These are phyloP conservation scores for Rosalia funebris DNA, from an alignment of 2,888 invertebrate genomes.

Conservation along the genomic window DNA sequence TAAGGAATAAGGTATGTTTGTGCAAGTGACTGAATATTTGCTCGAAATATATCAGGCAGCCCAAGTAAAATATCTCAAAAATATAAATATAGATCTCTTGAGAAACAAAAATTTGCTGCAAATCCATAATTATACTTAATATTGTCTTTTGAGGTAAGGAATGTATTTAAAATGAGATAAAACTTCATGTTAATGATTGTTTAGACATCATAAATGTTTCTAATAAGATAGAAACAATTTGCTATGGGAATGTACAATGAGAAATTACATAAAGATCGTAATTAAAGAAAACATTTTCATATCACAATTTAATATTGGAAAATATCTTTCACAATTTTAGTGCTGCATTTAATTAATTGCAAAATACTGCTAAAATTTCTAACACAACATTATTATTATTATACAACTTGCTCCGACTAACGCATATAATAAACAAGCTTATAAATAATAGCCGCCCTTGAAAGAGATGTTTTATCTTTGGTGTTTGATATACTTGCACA, in stretches of 20 bases:
- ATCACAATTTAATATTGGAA: too few species aligned
- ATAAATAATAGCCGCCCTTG: not conserved
- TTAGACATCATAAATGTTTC: not conserved
- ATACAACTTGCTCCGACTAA: too few species aligned
- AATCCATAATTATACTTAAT: not conserved
- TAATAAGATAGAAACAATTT: too few species aligned
- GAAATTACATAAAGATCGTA: too few species aligned
- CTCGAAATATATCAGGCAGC: conserved; percentile 22
- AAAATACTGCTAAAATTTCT: too few species aligned
- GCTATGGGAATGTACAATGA: too few species aligned
- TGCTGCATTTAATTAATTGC: too few species aligned
- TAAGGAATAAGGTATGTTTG: conserved; percentile 30
- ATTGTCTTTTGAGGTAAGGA: not conserved
- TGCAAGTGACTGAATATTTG: conserved; percentile 36
- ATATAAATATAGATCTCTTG: not conserved
- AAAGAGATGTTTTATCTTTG: conserved; percentile 18
- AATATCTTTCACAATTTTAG: too few species aligned
- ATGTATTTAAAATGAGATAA: not conserved
- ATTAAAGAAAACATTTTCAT: too few species aligned
- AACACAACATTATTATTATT: too few species aligned
- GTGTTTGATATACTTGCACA: conserved; percentile 33
- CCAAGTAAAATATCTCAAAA: conserved; percentile 10
- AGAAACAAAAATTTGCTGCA: not conserved
- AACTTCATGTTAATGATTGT: not conserved
- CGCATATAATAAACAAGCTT: not conserved